These are phyloP conservation scores for Luperina nickerlii DNA, from an alignment of 2,888 invertebrate genomes.

Conservation along the genomic window DNA sequence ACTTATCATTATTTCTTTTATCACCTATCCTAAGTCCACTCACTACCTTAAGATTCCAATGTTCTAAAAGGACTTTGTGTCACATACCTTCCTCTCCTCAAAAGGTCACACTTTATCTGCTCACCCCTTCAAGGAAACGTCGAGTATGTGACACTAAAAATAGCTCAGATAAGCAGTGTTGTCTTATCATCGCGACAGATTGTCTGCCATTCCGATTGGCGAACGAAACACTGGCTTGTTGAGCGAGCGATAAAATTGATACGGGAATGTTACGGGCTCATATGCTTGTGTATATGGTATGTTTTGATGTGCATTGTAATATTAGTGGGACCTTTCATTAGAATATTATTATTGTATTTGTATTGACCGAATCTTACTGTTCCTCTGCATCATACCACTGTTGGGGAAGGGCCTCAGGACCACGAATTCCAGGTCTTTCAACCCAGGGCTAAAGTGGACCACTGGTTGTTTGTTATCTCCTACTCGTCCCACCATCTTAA, in stretches of 20 bases:
- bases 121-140: slow-evolving; percentile 57
- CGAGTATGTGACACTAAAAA: slow-evolving; percentile 65
- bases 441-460: not conserved
- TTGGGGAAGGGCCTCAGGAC: too few species aligned
- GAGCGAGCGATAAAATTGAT: slow-evolving; percentile 60
- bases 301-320: not conserved
- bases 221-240: slow-evolving; percentile 58
- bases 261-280: slow-evolving; percentile 32
- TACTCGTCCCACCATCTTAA: not conserved
- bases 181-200: slow-evolving; percentile 73
- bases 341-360: not conserved
- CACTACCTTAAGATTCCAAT: not conserved
- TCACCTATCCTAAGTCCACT: not conserved
- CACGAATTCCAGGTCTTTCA: not conserved
- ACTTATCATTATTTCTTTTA: not conserved
- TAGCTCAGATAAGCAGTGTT: slow-evolving; percentile 65
- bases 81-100: slow-evolving; percentile 27
- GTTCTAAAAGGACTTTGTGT: slow-evolving; percentile 10
- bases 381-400: not conserved
- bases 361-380: not conserved
- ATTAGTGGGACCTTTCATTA: not conserved
- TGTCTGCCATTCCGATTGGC: slow-evolving; percentile 73
- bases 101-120: slow-evolving; percentile 53
- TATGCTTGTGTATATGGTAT: not conserved
- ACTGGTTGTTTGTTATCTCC: not conserved